Percentiles rank a stretch among this genome's conserved stretches.
Conservation (phyloP, 2,113 vertebrate genomes). For the Abramis brama region DNA sequence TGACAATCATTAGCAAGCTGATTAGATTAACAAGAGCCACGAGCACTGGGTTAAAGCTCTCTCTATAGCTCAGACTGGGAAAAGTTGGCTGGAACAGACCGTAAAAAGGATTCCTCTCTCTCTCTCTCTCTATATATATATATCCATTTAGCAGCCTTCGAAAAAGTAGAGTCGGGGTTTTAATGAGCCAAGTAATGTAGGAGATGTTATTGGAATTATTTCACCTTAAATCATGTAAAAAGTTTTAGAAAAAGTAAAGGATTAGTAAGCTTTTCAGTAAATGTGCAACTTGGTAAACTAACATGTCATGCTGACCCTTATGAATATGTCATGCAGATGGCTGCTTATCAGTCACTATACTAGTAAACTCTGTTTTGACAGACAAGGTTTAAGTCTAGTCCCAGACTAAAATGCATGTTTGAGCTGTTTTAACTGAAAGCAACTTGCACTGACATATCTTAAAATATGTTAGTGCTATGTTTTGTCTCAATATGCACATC, state of each 20-base stretch:
- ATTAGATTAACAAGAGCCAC: not conserved
- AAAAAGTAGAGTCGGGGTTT: not conserved
- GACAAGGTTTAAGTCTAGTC: too few species aligned
- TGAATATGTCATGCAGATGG: not conserved
- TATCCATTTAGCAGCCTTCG: not conserved
- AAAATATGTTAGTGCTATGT: too few species aligned
- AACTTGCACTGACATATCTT: too few species aligned
- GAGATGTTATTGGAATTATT: not conserved
- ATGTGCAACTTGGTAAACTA: not conserved
- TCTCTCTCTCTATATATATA: not conserved
- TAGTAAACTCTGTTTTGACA: too few species aligned
- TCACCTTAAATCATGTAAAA: not conserved
- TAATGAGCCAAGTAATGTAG: not conserved
- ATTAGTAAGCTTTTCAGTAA: not conserved
- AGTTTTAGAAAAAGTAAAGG: not conserved
- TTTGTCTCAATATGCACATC: too few species aligned
- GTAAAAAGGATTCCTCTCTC: not conserved
- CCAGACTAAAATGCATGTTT: too few species aligned
- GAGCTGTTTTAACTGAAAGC: too few species aligned
- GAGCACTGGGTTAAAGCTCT: not conserved
- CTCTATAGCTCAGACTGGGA: not conserved
- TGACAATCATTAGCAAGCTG: conserved; percentile 7
- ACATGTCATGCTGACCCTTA: not conserved
- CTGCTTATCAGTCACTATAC: not conserved
- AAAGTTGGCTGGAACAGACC: not conserved